Evolutionary conservation across 2,888 invertebrate species (phyloP).

Genomic region (Perizoma flavofasciatum): DNA sequence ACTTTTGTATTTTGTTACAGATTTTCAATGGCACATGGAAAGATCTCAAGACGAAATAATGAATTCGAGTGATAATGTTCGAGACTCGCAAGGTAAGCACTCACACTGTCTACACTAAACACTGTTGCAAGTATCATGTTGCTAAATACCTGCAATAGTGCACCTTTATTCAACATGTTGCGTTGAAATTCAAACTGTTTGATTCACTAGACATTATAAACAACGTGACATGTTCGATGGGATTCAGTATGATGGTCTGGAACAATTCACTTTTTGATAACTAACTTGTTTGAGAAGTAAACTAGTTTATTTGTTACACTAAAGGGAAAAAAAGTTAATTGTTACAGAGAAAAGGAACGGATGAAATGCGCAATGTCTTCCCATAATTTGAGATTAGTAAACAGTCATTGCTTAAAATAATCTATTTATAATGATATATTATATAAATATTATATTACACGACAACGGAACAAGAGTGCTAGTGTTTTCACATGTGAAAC

Average conservation of each 20-base stretch:
- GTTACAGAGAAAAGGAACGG: conserved; percentile 79
- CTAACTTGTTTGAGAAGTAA: conserved; percentile 4
- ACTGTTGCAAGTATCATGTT: conserved; percentile 36
- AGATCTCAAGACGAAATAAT: conserved; percentile 94
- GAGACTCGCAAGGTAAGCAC: conserved; percentile 95
- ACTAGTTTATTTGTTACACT: conserved; percentile 2
- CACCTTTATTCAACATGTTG: conserved; percentile 55
- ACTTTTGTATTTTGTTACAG: conserved; percentile 73
- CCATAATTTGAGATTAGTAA: conserved; percentile 79
- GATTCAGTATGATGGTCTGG: conserved; percentile 69
- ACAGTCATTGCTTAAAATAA: conserved; percentile 81
- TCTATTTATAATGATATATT: conserved; percentile 72
- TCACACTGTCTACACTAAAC: conserved; percentile 38
- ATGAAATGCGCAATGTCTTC: conserved; percentile 85
- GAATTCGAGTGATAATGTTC: conserved; percentile 93
- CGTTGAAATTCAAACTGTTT: conserved; percentile 51
- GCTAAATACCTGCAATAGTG: conserved; percentile 42
- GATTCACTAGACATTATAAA: conserved; percentile 5
- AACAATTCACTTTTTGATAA: conserved; percentile 61
- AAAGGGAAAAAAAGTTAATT: conserved; percentile 68
- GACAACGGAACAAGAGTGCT: conserved; percentile 81
- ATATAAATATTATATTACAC: conserved; percentile 75
- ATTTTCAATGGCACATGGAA: conserved; percentile 95
- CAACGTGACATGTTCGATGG: conserved; percentile 50
- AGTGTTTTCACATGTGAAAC: conserved; percentile 84